phyloP scores from a whole-genome alignment of 2,113 vertebrate genomes.

The Lontra canadensis region DNA sequence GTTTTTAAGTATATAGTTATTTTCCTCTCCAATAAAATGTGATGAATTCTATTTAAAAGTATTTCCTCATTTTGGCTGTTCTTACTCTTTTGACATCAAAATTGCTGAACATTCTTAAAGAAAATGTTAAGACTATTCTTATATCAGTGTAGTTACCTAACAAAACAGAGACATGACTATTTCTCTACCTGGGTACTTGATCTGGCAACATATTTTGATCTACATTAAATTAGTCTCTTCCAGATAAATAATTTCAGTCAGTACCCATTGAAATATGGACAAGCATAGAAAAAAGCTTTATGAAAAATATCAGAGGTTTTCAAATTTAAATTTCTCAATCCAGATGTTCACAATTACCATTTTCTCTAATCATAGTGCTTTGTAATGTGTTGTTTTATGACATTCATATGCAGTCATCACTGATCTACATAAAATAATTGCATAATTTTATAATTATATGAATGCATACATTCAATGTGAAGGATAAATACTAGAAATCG shows the following conservation, averaged over 20 bases:
- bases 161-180: not conserved
- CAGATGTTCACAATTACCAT: constrained; percentile 51
- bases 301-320: constrained; percentile 35
- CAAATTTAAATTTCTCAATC: constrained; percentile 29
- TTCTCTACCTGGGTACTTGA: not conserved
- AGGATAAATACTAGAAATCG: not conserved
- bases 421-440: constrained; percentile 53
- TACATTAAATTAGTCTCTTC: not conserved
- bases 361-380: constrained; percentile 33
- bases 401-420: not conserved
- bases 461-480: not conserved
- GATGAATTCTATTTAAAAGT: not conserved
- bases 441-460: constrained; percentile 44
- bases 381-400: constrained; percentile 49
- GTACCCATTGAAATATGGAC: not conserved
- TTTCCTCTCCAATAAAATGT: not conserved
- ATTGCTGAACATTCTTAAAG: constrained; percentile 3
- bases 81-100: not conserved
- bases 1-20: not conserved
- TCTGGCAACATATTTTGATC: not conserved
- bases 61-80: not conserved
- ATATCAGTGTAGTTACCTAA: not conserved
- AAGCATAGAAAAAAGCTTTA: not conserved
- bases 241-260: not conserved
- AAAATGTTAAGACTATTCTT: not conserved